phyloP scores from a whole-genome alignment of 2,888 invertebrate genomes.

The Conistra vaccinii region DNA sequence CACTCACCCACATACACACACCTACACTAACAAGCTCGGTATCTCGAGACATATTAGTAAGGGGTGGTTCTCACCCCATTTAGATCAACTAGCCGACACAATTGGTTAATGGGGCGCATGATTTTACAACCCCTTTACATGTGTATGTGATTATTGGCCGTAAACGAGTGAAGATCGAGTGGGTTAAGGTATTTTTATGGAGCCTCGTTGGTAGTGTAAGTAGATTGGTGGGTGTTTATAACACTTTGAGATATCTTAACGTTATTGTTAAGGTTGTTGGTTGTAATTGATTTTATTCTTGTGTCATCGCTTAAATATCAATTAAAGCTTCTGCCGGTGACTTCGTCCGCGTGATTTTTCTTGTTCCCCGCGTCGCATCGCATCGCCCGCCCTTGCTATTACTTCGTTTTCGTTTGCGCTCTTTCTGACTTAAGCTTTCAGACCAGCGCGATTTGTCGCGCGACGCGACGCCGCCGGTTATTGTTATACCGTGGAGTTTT shows the following conservation, averaged over 20 bases:
- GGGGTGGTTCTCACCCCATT: slow-evolving; percentile 65
- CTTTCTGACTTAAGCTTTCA: no score
- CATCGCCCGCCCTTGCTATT: no score
- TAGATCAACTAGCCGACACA: slow-evolving; percentile 62
- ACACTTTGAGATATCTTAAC: not conserved
- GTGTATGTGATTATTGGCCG: slow-evolving; percentile 48
- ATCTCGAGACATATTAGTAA: slow-evolving; percentile 52
- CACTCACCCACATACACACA: slow-evolving; percentile 30
- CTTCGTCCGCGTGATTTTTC: no score
- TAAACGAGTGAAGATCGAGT: slow-evolving; percentile 37
- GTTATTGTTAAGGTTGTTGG: no score
- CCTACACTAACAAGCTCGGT: slow-evolving; percentile 22
- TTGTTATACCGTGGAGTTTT: no score
- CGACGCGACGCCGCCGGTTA: no score
- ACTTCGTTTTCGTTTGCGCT: no score
- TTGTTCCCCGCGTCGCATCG: no score
- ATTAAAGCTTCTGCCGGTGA: no score
- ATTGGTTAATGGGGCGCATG: slow-evolving; percentile 64
- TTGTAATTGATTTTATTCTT: no score
- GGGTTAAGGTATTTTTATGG: slow-evolving; percentile 12
- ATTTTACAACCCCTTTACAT: slow-evolving; percentile 59
- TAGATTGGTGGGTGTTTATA: not conserved
- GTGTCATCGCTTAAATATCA: no score
- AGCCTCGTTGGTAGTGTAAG: not conserved
- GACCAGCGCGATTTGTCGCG: no score